A percentile compares a stretch with the other conserved stretches of the same genome.
phyloP scores from a whole-genome alignment of 2,113 vertebrate species.

The Seriola quinqueradiata region DNA sequence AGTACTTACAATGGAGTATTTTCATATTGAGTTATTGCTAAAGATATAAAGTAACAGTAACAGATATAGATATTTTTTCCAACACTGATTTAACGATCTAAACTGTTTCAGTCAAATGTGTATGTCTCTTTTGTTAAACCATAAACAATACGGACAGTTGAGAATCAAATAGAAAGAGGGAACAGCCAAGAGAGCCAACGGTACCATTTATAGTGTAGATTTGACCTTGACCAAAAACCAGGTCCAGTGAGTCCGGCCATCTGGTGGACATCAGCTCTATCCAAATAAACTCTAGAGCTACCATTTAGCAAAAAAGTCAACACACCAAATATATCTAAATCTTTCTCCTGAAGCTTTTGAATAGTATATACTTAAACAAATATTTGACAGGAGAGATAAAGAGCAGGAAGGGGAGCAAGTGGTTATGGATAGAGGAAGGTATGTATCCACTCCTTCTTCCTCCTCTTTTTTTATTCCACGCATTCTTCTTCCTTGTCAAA shows the following conservation, averaged over 20 bases:
- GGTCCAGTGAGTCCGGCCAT: conserved; percentile 28
- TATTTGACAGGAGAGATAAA: not conserved
- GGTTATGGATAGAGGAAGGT: not conserved
- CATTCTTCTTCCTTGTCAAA: conserved; percentile 3
- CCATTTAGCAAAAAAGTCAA: conserved; percentile 11
- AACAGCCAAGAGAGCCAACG: not conserved
- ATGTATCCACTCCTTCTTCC: not conserved
- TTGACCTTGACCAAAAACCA: conserved; percentile 25
- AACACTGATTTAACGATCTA: not conserved
- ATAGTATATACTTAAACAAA: not conserved
- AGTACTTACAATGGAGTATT: not conserved
- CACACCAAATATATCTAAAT: not conserved
- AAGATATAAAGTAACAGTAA: not conserved
- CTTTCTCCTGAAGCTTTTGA: not conserved
- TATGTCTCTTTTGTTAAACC: not conserved
- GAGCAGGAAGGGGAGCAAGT: not conserved
- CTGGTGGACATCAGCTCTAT: conserved; percentile 45
- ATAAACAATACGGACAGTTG: not conserved
- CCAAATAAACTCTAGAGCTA: conserved; percentile 31
- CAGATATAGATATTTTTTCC: not conserved
- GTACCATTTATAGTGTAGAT: not conserved
- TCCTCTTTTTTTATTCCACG: not conserved
- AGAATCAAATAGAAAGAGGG: not conserved
- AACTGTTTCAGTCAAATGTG: not conserved
- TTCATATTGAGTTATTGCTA: not conserved